These are phyloP conservation scores for Ophioninae sp. DNA, from an alignment of 2,888 invertebrate species.

Conservation along the genomic window DNA sequence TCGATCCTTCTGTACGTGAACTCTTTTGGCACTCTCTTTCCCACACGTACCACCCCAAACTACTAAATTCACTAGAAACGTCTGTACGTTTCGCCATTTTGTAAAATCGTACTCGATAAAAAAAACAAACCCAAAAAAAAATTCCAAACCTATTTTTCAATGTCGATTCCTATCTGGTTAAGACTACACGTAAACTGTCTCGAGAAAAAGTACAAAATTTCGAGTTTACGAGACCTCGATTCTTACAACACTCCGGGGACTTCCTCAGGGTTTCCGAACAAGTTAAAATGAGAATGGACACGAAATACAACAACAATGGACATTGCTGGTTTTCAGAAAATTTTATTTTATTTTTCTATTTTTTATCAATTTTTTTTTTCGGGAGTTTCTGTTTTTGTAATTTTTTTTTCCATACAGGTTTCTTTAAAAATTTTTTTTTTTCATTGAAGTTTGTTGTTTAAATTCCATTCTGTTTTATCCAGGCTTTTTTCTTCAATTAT, in stretches of 20 bases:
- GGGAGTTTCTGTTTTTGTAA: no score
- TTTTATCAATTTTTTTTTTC: no score
- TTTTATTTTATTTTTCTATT: no score
- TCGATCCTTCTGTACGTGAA: neutral
- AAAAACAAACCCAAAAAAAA: conserved; percentile 46
- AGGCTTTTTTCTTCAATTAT: no score
- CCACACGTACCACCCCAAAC: conserved; percentile 40
- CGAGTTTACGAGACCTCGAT: neutral
- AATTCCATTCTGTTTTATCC: no score
- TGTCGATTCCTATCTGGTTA: conserved; percentile 1
- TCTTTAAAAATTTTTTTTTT: no score
- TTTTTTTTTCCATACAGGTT: no score
- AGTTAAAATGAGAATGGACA: neutral
- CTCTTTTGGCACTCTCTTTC: conserved; percentile 25
- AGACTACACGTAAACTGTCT: neutral
- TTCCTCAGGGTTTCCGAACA: neutral
- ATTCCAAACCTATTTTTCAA: conserved; percentile 7
- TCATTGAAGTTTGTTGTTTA: no score
- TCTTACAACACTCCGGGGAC: conserved; percentile 1
- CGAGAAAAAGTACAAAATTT: conserved; percentile 13
- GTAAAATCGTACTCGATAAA: conserved; percentile 22
- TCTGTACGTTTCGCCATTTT: conserved; percentile 2
- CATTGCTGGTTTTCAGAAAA: no score
- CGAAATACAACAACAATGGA: no score
- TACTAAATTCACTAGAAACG: conserved; percentile 45